Conservation (phyloP, 1,140 invertebrate genomes). For the Platyura marginata region DNA sequence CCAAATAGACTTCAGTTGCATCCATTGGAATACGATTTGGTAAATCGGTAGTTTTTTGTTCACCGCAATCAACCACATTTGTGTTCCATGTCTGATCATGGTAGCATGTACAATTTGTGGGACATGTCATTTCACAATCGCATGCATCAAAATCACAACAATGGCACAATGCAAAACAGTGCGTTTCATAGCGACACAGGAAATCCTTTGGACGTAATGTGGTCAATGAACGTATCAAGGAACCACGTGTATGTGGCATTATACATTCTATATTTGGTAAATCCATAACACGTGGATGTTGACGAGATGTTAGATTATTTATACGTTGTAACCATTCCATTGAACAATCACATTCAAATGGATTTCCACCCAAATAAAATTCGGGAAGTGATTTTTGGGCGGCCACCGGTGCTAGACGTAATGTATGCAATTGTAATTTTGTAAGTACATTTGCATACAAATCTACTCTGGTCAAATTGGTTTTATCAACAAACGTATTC, state of each 20-base stretch:
- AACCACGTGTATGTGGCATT: constrained; percentile 53
- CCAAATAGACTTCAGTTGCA: constrained; percentile 77
- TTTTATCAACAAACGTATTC: constrained; percentile 72
- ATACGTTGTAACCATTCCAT: constrained; percentile 83
- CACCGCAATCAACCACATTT: constrained; percentile 80
- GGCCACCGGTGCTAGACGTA: constrained; percentile 52
- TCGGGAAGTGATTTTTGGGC: constrained; percentile 51
- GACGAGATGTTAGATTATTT: constrained; percentile 63
- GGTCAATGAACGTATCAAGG: constrained; percentile 45
- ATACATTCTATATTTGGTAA: constrained; percentile 69
- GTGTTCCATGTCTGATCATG: constrained; percentile 83
- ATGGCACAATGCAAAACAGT: constrained; percentile 83
- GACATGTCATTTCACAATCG: constrained; percentile 90
- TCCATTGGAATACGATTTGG: constrained; percentile 83
- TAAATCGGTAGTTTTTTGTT: constrained; percentile 50
- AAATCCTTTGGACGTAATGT: constrained; percentile 57
- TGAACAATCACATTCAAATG: constrained; percentile 77
- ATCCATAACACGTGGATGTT: constrained; percentile 73
- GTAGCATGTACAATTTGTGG: constrained; percentile 78
- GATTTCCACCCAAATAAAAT: constrained; percentile 76
- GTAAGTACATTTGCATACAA: constrained; percentile 75
- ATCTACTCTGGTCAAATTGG: constrained; percentile 66
- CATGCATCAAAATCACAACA: constrained; percentile 91
- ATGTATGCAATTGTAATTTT: constrained; percentile 59
- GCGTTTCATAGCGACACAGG: constrained; percentile 76